phyloP scores from a whole-genome alignment of 2,797 vertebrate genomes.

The Ctenopoma multispine region DNA sequence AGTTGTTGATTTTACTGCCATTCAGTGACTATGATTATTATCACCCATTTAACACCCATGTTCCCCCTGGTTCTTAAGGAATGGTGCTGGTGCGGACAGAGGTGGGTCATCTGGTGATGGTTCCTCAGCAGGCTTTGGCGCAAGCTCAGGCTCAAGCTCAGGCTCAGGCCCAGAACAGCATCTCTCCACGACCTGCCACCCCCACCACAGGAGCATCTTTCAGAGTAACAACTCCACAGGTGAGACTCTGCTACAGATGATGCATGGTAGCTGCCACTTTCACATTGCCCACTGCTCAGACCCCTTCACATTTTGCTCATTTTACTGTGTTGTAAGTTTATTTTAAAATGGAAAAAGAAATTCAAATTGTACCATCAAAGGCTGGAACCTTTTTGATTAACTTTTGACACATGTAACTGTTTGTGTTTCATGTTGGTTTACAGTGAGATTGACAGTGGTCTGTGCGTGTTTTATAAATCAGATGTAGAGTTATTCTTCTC shows the following conservation, averaged over 20 bases:
- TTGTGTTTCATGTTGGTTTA: no score
- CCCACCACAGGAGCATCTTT: slow-evolving; percentile 86
- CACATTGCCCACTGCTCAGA: neutral
- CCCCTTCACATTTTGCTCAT: no score
- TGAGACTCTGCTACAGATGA: slow-evolving; percentile 63
- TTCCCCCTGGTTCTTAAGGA: slow-evolving; percentile 73
- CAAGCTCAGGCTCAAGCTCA: slow-evolving; percentile 85
- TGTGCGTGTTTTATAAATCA: no score
- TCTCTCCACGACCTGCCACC: slow-evolving; percentile 85
- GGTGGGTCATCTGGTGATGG: slow-evolving; percentile 90
- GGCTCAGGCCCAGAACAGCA: slow-evolving; percentile 85
- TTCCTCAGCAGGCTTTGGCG: slow-evolving; percentile 90
- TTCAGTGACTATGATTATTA: neutral
- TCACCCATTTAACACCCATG: neutral
- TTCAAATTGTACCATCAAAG: no score
- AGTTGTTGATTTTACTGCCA: neutral
- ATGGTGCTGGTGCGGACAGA: slow-evolving; percentile 92
- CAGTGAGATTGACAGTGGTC: no score
- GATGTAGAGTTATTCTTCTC: no score
- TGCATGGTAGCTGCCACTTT: neutral
- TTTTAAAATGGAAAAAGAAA: no score
- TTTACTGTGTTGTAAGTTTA: neutral
- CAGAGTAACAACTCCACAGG: slow-evolving; percentile 88
- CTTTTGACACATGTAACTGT: no score
- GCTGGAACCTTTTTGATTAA: no score